Conservation (phyloP, 2,888 invertebrate species). For the Mimas tiliae region DNA sequence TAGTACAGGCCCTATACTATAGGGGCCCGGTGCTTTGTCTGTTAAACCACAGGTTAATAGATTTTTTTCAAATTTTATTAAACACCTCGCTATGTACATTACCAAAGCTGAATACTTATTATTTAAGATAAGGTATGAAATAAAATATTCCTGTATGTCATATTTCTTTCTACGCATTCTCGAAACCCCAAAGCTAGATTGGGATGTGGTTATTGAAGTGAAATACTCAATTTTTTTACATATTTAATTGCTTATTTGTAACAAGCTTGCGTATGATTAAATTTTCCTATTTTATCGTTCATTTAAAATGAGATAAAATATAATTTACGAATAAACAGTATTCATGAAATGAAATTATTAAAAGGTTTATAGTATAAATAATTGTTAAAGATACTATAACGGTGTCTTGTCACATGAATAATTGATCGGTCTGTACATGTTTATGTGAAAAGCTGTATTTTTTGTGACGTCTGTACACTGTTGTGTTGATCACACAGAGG, state of each 20-base stretch:
- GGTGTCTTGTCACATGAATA: constrained; percentile 3
- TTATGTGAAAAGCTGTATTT: background rate
- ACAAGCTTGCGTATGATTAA: no score
- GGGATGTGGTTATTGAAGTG: background rate
- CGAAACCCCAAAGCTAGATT: background rate
- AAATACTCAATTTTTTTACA: no score
- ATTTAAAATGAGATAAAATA: background rate
- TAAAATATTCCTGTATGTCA: background rate
- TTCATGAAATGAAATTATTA: constrained; percentile 3
- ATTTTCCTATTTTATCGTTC: no score
- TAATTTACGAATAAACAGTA: constrained; percentile 5
- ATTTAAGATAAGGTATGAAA: no score
- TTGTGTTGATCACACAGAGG: background rate
- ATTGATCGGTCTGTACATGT: constrained; percentile 1
- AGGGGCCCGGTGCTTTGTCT: no score
- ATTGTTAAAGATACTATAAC: constrained; percentile 7
- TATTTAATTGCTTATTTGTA: no score
- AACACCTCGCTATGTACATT: no score
- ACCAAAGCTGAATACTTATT: no score
- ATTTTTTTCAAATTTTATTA: no score
- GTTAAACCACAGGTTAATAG: no score
- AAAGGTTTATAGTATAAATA: background rate
- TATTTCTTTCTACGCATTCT: background rate
- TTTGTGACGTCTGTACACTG: background rate
- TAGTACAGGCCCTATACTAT: no score